Conservation (phyloP, 2,888 invertebrate genomes). For the Sympetrum striolatum region DNA sequence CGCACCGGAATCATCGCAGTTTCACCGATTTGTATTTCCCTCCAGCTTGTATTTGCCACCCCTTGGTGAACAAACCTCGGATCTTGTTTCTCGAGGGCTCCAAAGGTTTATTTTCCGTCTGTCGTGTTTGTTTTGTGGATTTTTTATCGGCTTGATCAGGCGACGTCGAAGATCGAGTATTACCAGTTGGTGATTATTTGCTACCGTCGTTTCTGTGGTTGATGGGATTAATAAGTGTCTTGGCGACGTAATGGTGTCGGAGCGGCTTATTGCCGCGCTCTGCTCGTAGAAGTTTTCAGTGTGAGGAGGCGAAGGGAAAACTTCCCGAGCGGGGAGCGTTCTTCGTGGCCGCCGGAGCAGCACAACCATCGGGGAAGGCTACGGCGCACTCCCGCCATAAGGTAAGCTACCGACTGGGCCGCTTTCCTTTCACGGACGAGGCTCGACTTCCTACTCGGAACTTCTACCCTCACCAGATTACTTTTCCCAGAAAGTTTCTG, state of each 20-base stretch:
- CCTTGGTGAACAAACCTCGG: constrained; percentile 10
- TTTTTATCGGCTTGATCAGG: neutral
- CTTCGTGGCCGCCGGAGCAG: neutral
- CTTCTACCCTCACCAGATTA: neutral
- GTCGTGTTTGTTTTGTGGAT: constrained; percentile 16
- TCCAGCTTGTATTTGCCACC: neutral
- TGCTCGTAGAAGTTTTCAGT: neutral
- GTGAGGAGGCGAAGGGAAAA: neutral
- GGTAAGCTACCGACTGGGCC: neutral
- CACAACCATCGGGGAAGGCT: neutral
- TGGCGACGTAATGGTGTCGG: constrained; percentile 6
- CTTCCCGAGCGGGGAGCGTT: neutral
- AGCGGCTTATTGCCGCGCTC: constrained; percentile 4
- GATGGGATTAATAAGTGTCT: constrained; percentile 32
- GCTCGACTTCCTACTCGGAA: neutral
- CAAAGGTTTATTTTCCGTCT: neutral
- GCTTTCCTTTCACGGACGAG: neutral
- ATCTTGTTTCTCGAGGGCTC: neutral
- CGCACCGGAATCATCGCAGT: neutral
- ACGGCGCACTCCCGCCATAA: neutral
- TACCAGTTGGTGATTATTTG: neutral
- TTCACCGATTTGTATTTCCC: neutral
- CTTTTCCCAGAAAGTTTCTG: neutral
- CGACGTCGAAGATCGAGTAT: neutral
- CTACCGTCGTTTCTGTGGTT: neutral